A percentile compares a stretch with the other conserved stretches of the same genome.
Conservation (phyloP, 2,888 invertebrate genomes). For the Phortica magna region DNA sequence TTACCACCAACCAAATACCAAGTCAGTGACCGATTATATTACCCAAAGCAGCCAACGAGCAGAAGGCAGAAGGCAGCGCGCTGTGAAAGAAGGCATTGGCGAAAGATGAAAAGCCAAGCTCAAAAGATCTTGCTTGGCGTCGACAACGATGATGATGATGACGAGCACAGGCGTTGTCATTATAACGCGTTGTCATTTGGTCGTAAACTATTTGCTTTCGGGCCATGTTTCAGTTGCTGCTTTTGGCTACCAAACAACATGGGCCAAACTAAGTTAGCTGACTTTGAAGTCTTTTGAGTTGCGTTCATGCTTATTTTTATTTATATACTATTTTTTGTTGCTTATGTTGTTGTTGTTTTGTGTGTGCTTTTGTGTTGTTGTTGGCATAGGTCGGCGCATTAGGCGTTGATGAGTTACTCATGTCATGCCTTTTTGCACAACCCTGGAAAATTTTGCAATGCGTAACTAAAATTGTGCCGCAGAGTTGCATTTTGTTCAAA, state of each 20-base stretch:
- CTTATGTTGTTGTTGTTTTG: background rate
- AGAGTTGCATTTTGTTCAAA: background rate
- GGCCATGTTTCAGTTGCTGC: conserved; percentile 11
- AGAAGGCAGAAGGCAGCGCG: background rate
- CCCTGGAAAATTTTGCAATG: background rate
- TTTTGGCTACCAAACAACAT: background rate
- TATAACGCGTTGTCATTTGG: conserved; percentile 19
- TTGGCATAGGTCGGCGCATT: background rate
- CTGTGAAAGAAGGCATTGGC: background rate
- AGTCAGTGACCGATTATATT: conserved; percentile 73
- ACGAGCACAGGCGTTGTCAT: conserved; percentile 6
- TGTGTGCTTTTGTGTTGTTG: background rate
- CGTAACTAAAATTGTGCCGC: background rate
- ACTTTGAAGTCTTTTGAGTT: background rate
- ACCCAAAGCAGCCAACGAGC: conserved; percentile 59
- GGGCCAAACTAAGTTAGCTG: background rate
- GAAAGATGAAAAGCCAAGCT: conserved; percentile 4
- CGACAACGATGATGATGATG: background rate
- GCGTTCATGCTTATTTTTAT: background rate
- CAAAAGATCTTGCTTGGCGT: background rate
- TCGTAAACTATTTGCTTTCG: background rate
- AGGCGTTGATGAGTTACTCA: background rate
- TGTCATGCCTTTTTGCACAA: background rate
- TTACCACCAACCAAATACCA: conserved; percentile 66
- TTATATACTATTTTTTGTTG: background rate